Conservation (phyloP, 2,888 invertebrate genomes). For the Phyllotreta striolata region DNA sequence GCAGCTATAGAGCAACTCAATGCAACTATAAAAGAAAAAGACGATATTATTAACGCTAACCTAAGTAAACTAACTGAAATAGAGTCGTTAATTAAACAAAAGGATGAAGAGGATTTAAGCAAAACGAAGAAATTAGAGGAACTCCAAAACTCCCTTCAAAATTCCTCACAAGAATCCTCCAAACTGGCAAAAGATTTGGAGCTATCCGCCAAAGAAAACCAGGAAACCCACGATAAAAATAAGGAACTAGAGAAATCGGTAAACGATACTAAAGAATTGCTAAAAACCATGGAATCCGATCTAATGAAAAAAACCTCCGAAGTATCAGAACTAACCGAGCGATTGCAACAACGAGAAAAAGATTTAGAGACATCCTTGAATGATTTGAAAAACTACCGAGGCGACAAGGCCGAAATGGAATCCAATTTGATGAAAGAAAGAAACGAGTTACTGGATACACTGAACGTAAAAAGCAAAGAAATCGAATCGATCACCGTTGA, state of each 20-base stretch:
- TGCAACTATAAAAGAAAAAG: constrained; percentile 14
- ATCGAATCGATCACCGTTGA: constrained; percentile 55
- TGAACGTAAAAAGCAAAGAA: constrained; percentile 54
- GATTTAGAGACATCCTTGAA: constrained; percentile 47
- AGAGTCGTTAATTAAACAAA: constrained; percentile 14
- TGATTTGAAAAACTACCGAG: constrained; percentile 55
- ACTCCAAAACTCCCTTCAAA: constrained; percentile 23
- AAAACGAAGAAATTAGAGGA: constrained; percentile 32
- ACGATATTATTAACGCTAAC: constrained; percentile 10
- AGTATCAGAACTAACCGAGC: constrained; percentile 26
- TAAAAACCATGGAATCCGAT: constrained; percentile 35
- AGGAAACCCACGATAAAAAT: constrained; percentile 27
- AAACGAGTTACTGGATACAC: constrained; percentile 52
- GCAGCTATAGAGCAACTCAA: constrained; percentile 20
- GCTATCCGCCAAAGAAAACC: constrained; percentile 21
- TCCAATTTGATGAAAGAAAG: constrained; percentile 53
- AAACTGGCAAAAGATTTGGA: constrained; percentile 34
- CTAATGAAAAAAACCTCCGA: constrained; percentile 35
- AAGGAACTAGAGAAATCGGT: constrained; percentile 30
- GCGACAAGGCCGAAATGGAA: constrained; percentile 52
- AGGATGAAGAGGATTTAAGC: constrained; percentile 28
- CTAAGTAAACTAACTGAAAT: constrained; percentile 4
- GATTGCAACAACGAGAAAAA: constrained; percentile 52
- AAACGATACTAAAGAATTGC: constrained; percentile 29
- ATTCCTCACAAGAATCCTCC: constrained; percentile 23